Base-by-base conservation (phyloP, 2,888 invertebrate species). In the Drosophila cracens region DNA sequence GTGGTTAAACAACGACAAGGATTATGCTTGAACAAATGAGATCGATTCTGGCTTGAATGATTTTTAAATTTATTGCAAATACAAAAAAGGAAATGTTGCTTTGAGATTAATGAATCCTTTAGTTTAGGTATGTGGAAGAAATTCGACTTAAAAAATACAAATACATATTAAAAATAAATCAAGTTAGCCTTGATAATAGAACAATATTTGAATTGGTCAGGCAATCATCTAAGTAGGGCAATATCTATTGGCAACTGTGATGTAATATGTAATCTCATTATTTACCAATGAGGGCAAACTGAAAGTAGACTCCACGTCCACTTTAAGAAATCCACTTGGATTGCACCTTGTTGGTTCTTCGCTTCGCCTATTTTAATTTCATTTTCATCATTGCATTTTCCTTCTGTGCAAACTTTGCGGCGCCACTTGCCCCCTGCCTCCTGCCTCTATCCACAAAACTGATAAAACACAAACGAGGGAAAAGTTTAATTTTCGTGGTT, bases 401-500 rank as follows among this genome's bases (percentile, higher is more conserved):
- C 29, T 77, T 34, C 70, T 60, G 65, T 54, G 68, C 70, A 86
- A 86, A 82, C 69, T 83, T 83, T 83, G 73, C 4, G 27, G 56
- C 56, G 27, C 49, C 46, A 29, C 54, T 34, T n/a, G 7, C 40
- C 11, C 7, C 13, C 11, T 16, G 7, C 40, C 29, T 21, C 10
- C 53, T 11, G 2, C 27, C 8, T 10, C n/a, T 43, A 0, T 40
- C 25, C 62, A 21, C 48, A 48, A 34, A 57, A 64, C 77, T 67
- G 72, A 62, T 72, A 73, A 80, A 80, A 82, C 81, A 82, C 81
- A 86, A 86, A 76, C 87, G 87, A 86, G 83, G 74, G 87, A 82
- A 82, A 82, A 82, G 87, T 82, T 82, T 82, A 86, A 82, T 82
- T 82, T 82, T 86, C 83, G 82, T 83, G 82, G 87, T 86, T 86